These are phyloP conservation scores for Trichoplax adhaerens DNA, from an alignment of 37 sponge, comb jelly and placozoan species.

Conservation along the genomic window DNA sequence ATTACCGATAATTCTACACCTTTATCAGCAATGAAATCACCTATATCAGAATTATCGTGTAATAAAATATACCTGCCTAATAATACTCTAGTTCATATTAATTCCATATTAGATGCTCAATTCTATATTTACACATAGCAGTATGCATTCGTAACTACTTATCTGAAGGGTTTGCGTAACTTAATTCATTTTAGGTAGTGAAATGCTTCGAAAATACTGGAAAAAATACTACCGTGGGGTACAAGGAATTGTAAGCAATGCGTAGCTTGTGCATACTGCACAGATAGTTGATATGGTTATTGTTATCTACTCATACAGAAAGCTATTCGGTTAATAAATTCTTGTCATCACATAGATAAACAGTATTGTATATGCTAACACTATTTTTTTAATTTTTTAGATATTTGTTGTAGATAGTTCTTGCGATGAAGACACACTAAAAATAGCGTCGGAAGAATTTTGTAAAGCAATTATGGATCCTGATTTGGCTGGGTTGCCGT, in stretches of 20 bases:
- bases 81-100: too few relatives aligned
- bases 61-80: not conserved
- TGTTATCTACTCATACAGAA: too few relatives aligned
- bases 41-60: not conserved
- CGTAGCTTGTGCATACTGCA: not conserved
- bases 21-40: not conserved
- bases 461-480: conserved; percentile 7
- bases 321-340: too few relatives aligned
- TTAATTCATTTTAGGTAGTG: conserved; percentile 9
- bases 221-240: conserved; percentile 16
- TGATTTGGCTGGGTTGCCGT: conserved; percentile 19
- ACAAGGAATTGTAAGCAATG: conserved; percentile 9
- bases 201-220: conserved; percentile 35
- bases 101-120: too few relatives aligned
- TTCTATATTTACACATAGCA: too few relatives aligned
- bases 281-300: too few relatives aligned
- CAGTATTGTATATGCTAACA: not conserved
- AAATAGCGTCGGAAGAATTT: not conserved
- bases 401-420: conserved; percentile 35
- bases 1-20: not conserved
- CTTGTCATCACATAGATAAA: too few relatives aligned
- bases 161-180: too few relatives aligned
- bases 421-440: conserved; percentile 2
- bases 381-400: conserved; percentile 11
- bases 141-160: too few relatives aligned